These are phyloP conservation scores for Dicrurus megarhynchus DNA, from an alignment of 2,113 vertebrate species.

Conservation along the genomic window DNA sequence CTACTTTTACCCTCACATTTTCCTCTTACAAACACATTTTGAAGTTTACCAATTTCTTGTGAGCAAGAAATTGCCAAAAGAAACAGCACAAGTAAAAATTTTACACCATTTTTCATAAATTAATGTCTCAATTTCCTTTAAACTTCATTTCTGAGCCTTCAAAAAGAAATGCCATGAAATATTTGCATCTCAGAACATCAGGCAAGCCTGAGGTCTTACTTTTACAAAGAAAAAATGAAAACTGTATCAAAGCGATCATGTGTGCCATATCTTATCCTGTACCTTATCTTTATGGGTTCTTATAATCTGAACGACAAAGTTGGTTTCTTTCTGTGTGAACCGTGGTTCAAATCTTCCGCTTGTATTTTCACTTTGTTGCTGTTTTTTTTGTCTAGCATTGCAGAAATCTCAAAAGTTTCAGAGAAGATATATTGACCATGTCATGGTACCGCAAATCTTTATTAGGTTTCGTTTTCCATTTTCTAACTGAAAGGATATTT, in stretches of 20 bases:
- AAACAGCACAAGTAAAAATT: background rate
- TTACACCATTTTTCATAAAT: background rate
- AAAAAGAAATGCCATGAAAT: background rate
- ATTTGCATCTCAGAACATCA: background rate
- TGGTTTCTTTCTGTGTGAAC: rapidly evolving
- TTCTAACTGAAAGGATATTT: background rate
- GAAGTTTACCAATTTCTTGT: background rate
- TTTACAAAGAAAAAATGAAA: background rate
- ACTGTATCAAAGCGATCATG: background rate
- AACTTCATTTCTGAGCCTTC: background rate
- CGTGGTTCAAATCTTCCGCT: background rate
- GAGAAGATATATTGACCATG: background rate
- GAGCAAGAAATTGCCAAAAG: background rate
- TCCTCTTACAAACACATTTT: background rate
- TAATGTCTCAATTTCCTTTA: background rate
- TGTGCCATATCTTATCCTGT: background rate
- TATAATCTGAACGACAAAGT: background rate
- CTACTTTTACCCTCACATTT: background rate
- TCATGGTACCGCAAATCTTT: background rate
- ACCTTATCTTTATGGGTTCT: background rate
- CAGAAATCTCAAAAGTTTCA: background rate
- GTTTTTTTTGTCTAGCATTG: background rate
- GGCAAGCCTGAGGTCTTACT: background rate
- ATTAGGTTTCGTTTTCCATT: background rate
- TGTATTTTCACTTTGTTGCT: background rate